phyloP scores from a whole-genome alignment of 2,113 vertebrate genomes.

The Siphamia tubifer region DNA sequence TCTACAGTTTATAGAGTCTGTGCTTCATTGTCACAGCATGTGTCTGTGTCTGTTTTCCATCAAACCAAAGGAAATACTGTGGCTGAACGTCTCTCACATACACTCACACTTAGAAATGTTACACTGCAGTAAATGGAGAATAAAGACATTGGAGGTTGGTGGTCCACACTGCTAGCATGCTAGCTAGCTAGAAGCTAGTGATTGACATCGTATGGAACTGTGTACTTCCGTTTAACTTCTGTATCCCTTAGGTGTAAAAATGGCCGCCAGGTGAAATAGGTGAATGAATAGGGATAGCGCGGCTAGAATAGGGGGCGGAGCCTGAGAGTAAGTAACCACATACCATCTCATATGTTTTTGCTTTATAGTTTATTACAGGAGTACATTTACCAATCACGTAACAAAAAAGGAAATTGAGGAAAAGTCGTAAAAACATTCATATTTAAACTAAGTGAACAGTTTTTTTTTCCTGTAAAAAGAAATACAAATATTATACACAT shows the following conservation, averaged over 20 bases:
- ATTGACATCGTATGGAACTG: too few relatives aligned
- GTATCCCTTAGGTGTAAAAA: too few relatives aligned
- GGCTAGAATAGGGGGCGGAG: too few relatives aligned
- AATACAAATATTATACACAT: conserved; percentile 90
- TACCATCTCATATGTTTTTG: conserved; percentile 38
- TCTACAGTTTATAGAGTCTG: not conserved
- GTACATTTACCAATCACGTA: conserved; percentile 86
- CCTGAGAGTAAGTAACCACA: not conserved
- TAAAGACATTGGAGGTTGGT: too few relatives aligned
- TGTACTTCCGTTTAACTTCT: too few relatives aligned
- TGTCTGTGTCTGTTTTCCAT: conserved; percentile 38
- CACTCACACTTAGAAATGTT: too few relatives aligned
- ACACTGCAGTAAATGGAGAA: too few relatives aligned
- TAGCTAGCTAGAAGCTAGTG: too few relatives aligned
- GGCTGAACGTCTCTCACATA: too few relatives aligned
- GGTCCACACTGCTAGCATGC: too few relatives aligned
- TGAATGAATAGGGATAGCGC: too few relatives aligned
- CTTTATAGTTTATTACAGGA: conserved; percentile 87
- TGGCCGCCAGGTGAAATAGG: too few relatives aligned
- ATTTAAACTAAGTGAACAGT: conserved; percentile 79
- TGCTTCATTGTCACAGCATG: not conserved
- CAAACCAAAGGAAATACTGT: conserved; percentile 27
- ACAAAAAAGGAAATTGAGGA: conserved; percentile 68
- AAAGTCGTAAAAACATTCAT: conserved; percentile 87
- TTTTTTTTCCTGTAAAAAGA: conserved; percentile 77